Conservation (phyloP, 2,888 invertebrate genomes). For the Schizaphis graminum region DNA sequence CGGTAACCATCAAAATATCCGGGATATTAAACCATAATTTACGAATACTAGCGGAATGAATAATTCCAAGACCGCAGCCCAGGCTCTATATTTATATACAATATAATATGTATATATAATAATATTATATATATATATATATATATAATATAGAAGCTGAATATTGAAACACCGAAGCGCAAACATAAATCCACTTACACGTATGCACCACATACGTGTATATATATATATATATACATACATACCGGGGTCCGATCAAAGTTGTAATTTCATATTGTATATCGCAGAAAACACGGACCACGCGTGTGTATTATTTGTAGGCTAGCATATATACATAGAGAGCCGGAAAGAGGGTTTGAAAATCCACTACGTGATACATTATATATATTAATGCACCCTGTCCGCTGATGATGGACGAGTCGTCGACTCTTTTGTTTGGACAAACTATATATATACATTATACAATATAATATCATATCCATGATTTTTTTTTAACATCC, state of each 20-base stretch:
- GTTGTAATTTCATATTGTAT: slow-evolving; percentile 19
- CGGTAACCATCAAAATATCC: neutral
- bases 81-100: neutral
- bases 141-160: neutral
- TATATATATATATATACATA: neutral
- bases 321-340: neutral
- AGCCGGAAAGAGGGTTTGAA: neutral
- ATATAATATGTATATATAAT: neutral
- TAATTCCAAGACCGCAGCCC: slow-evolving; percentile 15
- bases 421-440: slow-evolving; percentile 27
- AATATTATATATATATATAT: neutral
- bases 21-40: slow-evolving; percentile 34
- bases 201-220: neutral
- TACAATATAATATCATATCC: neutral
- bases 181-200: slow-evolving; percentile 23
- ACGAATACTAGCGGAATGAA: neutral
- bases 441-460: slow-evolving; percentile 2
- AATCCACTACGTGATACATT: slow-evolving; percentile 11
- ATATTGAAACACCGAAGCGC: slow-evolving; percentile 1
- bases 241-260: neutral
- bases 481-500: neutral
- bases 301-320: neutral
- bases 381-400: slow-evolving; percentile 15
- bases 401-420: slow-evolving; percentile 36
- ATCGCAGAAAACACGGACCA: neutral